These are phyloP conservation scores for Drosophila koepferae DNA, from an alignment of 2,888 invertebrate species.

Conservation along the genomic window DNA sequence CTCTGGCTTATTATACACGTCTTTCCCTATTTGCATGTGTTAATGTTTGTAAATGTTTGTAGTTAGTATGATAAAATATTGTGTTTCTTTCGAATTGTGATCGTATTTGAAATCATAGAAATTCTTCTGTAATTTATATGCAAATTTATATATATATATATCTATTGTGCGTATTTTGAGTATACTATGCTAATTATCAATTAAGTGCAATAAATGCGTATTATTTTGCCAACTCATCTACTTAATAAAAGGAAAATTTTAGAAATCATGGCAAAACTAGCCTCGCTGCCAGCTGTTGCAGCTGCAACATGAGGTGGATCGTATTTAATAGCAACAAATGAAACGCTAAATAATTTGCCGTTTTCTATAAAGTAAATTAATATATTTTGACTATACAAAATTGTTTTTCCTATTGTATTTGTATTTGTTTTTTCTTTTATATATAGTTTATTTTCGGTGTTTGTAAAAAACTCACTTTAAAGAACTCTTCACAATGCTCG, in stretches of 20 bases:
- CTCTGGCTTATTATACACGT: slow-evolving; percentile 51
- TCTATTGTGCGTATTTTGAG: slow-evolving; percentile 69
- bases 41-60: slow-evolving; percentile 60
- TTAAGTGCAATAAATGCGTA: slow-evolving; percentile 73
- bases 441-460: slow-evolving; percentile 53
- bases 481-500: slow-evolving; percentile 45
- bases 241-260: not conserved
- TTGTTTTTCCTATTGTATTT: slow-evolving; percentile 54
- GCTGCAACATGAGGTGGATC: not conserved
- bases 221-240: slow-evolving; percentile 54
- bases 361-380: slow-evolving; percentile 75
- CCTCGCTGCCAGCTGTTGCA: slow-evolving; percentile 43
- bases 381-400: slow-evolving; percentile 75
- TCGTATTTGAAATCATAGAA: slow-evolving; percentile 62
- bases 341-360: slow-evolving; percentile 48
- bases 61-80: slow-evolving; percentile 58
- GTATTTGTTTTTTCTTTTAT: slow-evolving; percentile 36
- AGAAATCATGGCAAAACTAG: not conserved
- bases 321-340: not conserved
- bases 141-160: slow-evolving; percentile 47
- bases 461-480: slow-evolving; percentile 62
- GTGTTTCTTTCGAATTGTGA: slow-evolving; percentile 68
- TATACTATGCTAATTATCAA: slow-evolving; percentile 54
- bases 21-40: slow-evolving; percentile 31
- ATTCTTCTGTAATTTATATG: slow-evolving; percentile 53